Conservation (phyloP, 1,140 invertebrate species). For the Leptopilina boulardi region DNA sequence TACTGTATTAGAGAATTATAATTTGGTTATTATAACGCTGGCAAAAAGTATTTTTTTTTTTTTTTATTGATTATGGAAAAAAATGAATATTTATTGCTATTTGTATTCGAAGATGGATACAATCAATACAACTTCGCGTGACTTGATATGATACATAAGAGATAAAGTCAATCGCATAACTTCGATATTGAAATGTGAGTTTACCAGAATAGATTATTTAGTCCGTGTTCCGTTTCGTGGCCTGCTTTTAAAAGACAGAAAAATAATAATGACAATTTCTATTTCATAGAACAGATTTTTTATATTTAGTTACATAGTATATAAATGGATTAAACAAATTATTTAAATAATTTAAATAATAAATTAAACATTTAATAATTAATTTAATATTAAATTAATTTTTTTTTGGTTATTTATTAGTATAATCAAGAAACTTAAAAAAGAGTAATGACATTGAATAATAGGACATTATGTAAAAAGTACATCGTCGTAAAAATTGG, state of each 20-base stretch:
- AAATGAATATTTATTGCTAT: constrained; percentile 30
- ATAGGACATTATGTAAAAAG: not conserved
- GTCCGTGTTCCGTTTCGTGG: constrained; percentile 1
- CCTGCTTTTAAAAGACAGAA: not conserved
- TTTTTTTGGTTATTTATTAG: not conserved
- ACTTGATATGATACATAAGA: constrained; percentile 30
- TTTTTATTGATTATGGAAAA: not conserved
- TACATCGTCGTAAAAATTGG: constrained; percentile 12
- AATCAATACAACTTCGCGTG: constrained; percentile 27
- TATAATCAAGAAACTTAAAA: not conserved
- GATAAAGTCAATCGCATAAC: constrained; percentile 32
- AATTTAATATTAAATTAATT: too few species aligned
- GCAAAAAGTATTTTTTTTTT: not conserved
- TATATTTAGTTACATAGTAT: too few species aligned
- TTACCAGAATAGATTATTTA: constrained; percentile 30
- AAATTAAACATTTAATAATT: too few species aligned
- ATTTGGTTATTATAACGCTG: not conserved
- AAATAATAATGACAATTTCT: not conserved
- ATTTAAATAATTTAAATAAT: too few species aligned
- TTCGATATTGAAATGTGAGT: constrained; percentile 32
- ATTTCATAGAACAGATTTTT: too few species aligned
- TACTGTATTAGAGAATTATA: not conserved
- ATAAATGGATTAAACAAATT: too few species aligned
- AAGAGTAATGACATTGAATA: constrained; percentile 35
- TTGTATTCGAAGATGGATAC: constrained; percentile 25